Conservation (phyloP, 92 coral and sea anemone species). For the Heteractis magnifica region DNA sequence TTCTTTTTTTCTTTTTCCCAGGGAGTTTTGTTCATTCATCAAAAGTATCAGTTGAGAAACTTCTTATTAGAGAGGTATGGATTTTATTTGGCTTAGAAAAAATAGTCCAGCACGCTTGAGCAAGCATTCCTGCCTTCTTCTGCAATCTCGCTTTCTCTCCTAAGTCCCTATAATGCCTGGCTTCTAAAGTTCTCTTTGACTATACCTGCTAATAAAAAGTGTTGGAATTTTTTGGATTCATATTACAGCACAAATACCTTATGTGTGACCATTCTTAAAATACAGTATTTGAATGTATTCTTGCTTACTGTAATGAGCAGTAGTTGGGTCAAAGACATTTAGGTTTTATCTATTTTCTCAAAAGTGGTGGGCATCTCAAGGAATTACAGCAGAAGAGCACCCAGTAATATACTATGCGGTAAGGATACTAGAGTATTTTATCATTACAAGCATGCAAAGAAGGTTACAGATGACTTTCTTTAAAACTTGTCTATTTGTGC, state of each 20-base stretch:
- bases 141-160: not conserved
- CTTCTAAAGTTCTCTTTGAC: too few relatives aligned
- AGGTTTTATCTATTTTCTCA: conserved; percentile 2
- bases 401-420: conserved; percentile 63
- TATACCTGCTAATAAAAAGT: too few relatives aligned
- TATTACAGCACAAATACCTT: not conserved
- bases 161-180: not conserved
- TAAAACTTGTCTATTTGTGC: not conserved
- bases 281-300: not conserved
- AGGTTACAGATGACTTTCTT: not conserved
- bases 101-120: not conserved
- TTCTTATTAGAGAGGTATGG: conserved; percentile 79
- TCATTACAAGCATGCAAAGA: too few relatives aligned
- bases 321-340: too few relatives aligned
- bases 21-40: conserved; percentile 87
- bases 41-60: conserved; percentile 71
- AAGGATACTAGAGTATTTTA: conserved; percentile 2
- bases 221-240: not conserved
- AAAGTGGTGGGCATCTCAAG: conserved; percentile 81
- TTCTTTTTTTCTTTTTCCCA: not conserved
- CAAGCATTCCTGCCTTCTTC: not conserved
- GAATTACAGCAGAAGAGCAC: conserved; percentile 36
- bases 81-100: not conserved
- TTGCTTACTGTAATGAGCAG: too few relatives aligned
- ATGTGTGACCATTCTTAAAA: not conserved